These are phyloP conservation scores for Strigamia maritima DNA, from an alignment of 2,888 invertebrate species.

Conservation along the genomic window DNA sequence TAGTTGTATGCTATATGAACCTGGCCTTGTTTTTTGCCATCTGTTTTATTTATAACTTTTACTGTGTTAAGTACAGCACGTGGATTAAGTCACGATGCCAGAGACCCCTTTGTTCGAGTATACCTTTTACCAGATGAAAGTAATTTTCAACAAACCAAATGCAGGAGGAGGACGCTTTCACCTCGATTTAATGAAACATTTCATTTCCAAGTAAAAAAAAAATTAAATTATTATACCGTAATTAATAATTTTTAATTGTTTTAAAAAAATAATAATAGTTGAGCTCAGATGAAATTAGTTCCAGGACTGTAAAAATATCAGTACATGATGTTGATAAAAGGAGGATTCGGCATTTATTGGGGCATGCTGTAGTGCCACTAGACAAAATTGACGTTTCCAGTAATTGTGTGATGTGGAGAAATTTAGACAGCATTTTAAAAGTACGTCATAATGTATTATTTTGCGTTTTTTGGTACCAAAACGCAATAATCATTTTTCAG, in stretches of 20 bases:
- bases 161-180: conserved; percentile 38
- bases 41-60: not conserved
- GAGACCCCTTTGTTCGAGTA: conserved; percentile 42
- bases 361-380: conserved; percentile 50
- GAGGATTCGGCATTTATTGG: conserved; percentile 50
- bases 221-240: too few relatives aligned
- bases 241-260: too few relatives aligned
- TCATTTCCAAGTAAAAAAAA: conserved; percentile 40
- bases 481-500: too few relatives aligned
- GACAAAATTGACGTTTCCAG: conserved; percentile 47
- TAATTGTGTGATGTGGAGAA: conserved; percentile 46
- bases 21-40: not conserved
- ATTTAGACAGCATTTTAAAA: conserved; percentile 47
- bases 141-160: conserved; percentile 41
- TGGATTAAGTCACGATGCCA: conserved; percentile 39
- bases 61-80: conserved; percentile 38
- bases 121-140: conserved; percentile 42
- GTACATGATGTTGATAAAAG: conserved; percentile 52
- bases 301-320: conserved; percentile 48
- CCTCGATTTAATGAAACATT: conserved; percentile 42
- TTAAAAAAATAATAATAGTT: not conserved
- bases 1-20: not conserved
- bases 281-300: not conserved
- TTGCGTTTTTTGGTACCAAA: too few relatives aligned
- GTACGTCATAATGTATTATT: too few relatives aligned